phyloP scores from a whole-genome alignment of 2,888 invertebrate genomes.

The Machimus rusticus region DNA sequence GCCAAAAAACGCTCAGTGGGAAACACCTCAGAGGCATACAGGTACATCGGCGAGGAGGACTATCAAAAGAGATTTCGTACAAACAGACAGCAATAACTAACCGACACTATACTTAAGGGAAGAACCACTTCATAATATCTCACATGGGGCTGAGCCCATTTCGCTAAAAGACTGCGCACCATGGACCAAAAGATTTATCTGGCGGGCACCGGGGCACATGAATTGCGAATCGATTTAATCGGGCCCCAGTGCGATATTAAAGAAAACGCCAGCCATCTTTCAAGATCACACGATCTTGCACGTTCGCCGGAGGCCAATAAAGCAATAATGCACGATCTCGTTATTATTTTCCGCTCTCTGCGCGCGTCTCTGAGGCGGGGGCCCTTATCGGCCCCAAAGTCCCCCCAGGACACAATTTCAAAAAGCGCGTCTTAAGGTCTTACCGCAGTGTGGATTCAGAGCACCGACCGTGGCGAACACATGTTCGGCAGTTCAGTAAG shows the following conservation, averaged over 20 bases:
- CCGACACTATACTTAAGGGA: conserved; percentile 24
- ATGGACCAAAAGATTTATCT: not conserved
- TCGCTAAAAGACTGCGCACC: conserved; percentile 7
- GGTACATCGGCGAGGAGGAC: not conserved
- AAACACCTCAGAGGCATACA: not conserved
- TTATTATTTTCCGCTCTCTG: conserved; percentile 44
- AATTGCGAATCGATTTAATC: conserved; percentile 37
- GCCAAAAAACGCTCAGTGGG: not conserved
- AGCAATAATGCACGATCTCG: conserved; percentile 46
- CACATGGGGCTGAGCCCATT: conserved; percentile 19
- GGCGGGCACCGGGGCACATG: not conserved
- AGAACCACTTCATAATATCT: conserved; percentile 26
- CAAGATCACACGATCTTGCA: conserved; percentile 40
- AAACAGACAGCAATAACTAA: conserved; percentile 26
- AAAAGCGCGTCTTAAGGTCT: not conserved
- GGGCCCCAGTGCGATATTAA: conserved; percentile 8
- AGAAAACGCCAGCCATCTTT: conserved; percentile 37
- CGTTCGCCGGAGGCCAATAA: conserved; percentile 41
- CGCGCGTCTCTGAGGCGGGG: not conserved
- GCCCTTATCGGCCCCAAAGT: conserved; percentile 19
- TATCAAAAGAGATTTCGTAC: conserved; percentile 11
- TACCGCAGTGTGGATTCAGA: not conserved
- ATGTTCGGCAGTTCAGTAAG: conserved; percentile 39
- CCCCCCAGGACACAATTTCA: conserved; percentile 1
- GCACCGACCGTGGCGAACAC: conserved; percentile 15